Base-by-base conservation (phyloP, 1,140 invertebrate species). In the Cylas formicarius region DNA sequence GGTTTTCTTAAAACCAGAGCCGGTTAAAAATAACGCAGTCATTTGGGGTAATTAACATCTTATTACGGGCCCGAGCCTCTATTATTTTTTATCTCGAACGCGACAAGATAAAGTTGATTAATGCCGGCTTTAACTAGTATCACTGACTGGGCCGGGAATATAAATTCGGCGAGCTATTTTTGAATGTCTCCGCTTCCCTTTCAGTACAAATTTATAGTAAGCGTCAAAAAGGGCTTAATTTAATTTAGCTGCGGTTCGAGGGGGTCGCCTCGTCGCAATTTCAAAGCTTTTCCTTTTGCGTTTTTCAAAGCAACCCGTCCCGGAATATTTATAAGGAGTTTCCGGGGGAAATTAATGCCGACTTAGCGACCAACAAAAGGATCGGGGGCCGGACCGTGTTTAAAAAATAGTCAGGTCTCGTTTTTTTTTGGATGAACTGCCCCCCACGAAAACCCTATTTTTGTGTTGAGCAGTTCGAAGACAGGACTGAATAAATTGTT, bases 1-100 rank as follows among this genome's bases (percentile, higher is more conserved):
- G n/a, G n/a, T n/a, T n/a, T n/a, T n/a, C n/a, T n/a, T n/a, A n/a
- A n/a, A n/a, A n/a, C n/a, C n/a, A n/a, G n/a, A n/a, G n/a, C n/a
- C n/a, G n/a, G n/a, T n/a, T n/a, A n/a, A n/a, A n/a, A n/a, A n/a
- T n/a, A n/a, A n/a, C n/a, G n/a, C n/a, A n/a, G n/a, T n/a, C n/a
- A n/a, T n/a, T n/a, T n/a, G n/a, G n/a, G n/a, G n/a, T n/a, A n/a
- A 31, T 31, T 31, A 31, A 31, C 28, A 17, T 31, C 28, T 31
- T 31, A 31, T 31, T 31, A 16, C 14, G 18, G 7, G 18, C 28
- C 18, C 2, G n/a, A 31, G 28, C 28, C 28, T n/a, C 8, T 31
- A 16, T 31, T 31, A 31, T 2, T 31, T 31, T 31, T 31, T 31
- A 31, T 31, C 28, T 31, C 7, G 3, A 31, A 13, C 14, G 7